phyloP scores from a whole-genome alignment of 2,113 vertebrate species.

The Pristiophorus japonicus region DNA sequence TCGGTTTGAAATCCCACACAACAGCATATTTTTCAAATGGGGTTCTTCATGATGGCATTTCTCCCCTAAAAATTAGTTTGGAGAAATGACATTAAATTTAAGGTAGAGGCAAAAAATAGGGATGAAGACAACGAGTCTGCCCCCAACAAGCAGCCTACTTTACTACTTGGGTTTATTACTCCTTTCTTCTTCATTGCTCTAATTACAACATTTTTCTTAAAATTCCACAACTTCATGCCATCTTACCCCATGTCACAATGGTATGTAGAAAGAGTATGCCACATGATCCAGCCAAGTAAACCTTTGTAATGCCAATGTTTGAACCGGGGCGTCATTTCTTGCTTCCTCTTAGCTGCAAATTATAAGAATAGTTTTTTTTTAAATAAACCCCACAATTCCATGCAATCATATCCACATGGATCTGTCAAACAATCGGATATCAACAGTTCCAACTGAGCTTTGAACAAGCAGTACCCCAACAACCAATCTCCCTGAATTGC shows the following conservation, averaged over 20 bases:
- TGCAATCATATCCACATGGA: not conserved
- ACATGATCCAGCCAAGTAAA: slow-evolving; percentile 22
- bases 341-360: not conserved
- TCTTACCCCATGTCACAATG: slow-evolving; percentile 24
- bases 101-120: not conserved
- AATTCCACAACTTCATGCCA: slow-evolving; percentile 30
- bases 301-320: slow-evolving; percentile 14
- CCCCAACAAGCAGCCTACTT: not conserved
- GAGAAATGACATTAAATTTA: not conserved
- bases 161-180: not conserved
- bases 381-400: not conserved
- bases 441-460: not conserved
- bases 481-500: not conserved
- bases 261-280: not conserved
- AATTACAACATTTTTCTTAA: slow-evolving; percentile 3
- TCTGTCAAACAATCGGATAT: not conserved
- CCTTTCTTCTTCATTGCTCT: slow-evolving; percentile 22
- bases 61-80: not conserved
- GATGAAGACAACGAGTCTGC: not conserved
- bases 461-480: not conserved
- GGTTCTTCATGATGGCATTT: not conserved
- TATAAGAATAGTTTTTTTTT: not conserved
- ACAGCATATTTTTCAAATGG: not conserved
- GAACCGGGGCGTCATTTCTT: slow-evolving; percentile 18
- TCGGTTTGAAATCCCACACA: not conserved